Evolutionary conservation across 2,113 vertebrate species (phyloP).

Genomic region (Ailuropoda melanoleuca): DNA sequence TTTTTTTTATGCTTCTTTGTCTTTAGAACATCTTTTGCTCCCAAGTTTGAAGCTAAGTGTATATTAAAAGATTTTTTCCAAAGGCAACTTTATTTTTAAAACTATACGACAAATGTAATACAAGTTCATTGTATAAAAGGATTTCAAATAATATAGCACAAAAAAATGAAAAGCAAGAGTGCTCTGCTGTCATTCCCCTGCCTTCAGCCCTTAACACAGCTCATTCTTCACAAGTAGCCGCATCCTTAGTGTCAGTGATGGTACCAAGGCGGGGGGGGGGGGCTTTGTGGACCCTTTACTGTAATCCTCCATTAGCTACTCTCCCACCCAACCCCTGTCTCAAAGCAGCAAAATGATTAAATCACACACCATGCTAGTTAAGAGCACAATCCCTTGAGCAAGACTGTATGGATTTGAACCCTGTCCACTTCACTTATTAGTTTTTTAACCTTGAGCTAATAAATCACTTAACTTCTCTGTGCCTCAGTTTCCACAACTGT

Average conservation of each 20-base stretch:
- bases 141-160: neutral
- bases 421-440: neutral
- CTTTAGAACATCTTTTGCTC: slow-evolving; percentile 30
- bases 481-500: neutral
- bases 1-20: neutral
- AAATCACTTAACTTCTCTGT: neutral
- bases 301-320: neutral
- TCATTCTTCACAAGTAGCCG: neutral
- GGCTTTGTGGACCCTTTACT: neutral
- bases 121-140: neutral
- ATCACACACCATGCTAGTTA: neutral
- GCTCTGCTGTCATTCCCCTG: neutral
- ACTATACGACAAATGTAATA: neutral
- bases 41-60: slow-evolving; percentile 13
- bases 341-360: neutral
- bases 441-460: neutral
- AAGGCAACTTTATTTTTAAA: slow-evolving; percentile 58
- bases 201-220: neutral
- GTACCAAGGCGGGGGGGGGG: rapidly evolving
- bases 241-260: neutral
- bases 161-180: neutral
- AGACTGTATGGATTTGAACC: neutral
- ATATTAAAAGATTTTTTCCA: slow-evolving; percentile 33
- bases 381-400: neutral
- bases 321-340: rapidly evolving